Evolutionary conservation across 2,888 invertebrate species (phyloP), one percentile per base, ranked within the genome.

Genomic region (Baronia brevicornis): DNA sequence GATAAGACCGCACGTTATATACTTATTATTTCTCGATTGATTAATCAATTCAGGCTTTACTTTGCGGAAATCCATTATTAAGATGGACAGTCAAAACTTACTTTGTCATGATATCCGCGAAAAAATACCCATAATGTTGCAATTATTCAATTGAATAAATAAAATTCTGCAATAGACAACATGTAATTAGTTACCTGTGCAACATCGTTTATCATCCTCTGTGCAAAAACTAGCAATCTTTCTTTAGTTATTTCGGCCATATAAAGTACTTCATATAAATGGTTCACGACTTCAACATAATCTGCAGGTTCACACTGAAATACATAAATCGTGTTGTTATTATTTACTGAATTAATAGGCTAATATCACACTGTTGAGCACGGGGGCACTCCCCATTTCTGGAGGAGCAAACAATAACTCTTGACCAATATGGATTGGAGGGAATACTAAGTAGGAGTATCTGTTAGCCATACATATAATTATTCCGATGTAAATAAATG

Each of bases 191-290:
- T 45, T 54, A 89, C 86, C 65, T 91, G 90, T 1, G 93, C 86
- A 1, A 94, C 91, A 41, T 94, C 92, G 48, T 94, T 95, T 26
- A 91, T 86, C 75, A 96, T 87, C 66, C 95, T 93, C 40, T 90
- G 90, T 0, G 93, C 91, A 43, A 93, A 90, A 12, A 94, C 90
- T 50, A 90, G 87, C 24, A 95, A 65, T 41, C 95, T 80, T 28
- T 94, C 93, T 6, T 87, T 85, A 0, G 89, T 90, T 46, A 95
- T 88, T 44, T 89, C 86, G 0, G 91, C 89, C 4, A 88, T 69
- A 54, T 89, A 92, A 14, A 96, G 59, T 13, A 96, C 78, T 50
- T 95, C 92, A 43, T 88, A 86, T 29, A 95, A 66, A 89, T 94
- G 95, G 29, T 88, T 82, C 5, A 96, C 88, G 0, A 94, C 92